Evolutionary conservation across 2,797 vertebrate genomes (phyloP).

Genomic region (Buceros bicornis): DNA sequence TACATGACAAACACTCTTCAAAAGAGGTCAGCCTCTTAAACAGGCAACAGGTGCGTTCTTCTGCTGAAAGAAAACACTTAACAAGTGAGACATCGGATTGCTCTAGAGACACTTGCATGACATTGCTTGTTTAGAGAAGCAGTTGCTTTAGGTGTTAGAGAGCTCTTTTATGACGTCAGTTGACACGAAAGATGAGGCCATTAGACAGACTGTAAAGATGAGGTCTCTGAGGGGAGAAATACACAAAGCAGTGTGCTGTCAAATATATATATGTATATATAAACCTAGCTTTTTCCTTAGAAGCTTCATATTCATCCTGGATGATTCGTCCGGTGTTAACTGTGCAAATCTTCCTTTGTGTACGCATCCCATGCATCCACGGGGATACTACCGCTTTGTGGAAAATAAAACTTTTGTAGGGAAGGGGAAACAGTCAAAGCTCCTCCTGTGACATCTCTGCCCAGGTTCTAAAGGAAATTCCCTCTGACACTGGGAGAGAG

Average conservation of each 20-base stretch:
- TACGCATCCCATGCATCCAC: not conserved
- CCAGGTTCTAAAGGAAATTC: not conserved
- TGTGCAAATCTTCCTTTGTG: not conserved
- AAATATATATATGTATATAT: not conserved
- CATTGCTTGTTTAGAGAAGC: not conserved
- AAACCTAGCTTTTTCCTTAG: not conserved
- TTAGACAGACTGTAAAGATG: not conserved
- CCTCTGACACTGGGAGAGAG: not conserved
- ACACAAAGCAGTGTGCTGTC: not conserved
- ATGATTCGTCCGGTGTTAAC: not conserved
- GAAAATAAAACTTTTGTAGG: not conserved
- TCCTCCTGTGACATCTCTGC: not conserved
- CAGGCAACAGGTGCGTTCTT: not conserved
- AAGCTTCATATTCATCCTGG: not conserved
- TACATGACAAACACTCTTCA: not conserved
- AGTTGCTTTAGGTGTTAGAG: not conserved
- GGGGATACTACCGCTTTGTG: not conserved
- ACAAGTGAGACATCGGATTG: not conserved
- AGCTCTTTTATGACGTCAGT: not conserved
- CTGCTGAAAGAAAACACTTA: constrained; percentile 1
- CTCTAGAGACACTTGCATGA: not conserved
- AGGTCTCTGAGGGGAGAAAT: not conserved
- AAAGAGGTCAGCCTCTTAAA: not conserved
- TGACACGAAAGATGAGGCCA: not conserved
- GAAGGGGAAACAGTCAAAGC: not conserved